Percentiles rank a stretch among this genome's conserved stretches.
These are phyloP conservation scores for Fabriciana adippe DNA, from an alignment of 2,888 invertebrate genomes.

Conservation along the genomic window DNA sequence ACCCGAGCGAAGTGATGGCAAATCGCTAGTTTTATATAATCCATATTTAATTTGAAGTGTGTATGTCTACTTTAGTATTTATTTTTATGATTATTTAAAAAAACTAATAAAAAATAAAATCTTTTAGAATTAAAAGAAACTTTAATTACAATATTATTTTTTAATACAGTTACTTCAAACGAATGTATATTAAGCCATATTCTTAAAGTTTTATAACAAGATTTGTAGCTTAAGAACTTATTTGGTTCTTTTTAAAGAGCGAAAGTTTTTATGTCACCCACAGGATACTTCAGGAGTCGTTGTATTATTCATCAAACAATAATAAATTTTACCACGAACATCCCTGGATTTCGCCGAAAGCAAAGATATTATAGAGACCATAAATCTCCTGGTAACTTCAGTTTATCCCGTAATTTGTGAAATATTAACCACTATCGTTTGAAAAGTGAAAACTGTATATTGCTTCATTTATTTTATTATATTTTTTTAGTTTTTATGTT, in stretches of 20 bases:
- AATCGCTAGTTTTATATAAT: no score
- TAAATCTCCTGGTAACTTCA: conserved; percentile 21
- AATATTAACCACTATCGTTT: conserved; percentile 28
- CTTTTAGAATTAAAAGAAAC: not conserved
- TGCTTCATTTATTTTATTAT: not conserved
- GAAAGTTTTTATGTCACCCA: conserved; percentile 19
- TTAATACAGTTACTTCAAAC: not conserved
- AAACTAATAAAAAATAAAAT: not conserved
- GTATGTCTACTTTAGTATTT: not conserved
- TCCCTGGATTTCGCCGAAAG: conserved; percentile 12
- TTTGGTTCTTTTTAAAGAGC: conserved; percentile 11
- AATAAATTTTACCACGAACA: conserved; percentile 28
- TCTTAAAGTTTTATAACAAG: conserved; percentile 8
- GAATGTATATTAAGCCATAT: conserved; percentile 11
- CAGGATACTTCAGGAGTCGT: conserved; percentile 15
- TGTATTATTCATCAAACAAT: conserved; percentile 28
- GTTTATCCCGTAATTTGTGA: conserved; percentile 22
- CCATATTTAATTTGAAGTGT: no score
- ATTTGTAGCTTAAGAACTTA: conserved; percentile 6
- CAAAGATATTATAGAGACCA: conserved; percentile 18
- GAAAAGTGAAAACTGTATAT: not conserved
- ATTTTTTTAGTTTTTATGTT: no score
- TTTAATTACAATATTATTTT: not conserved
- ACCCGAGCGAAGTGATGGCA: no score
- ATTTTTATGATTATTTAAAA: not conserved